These are phyloP conservation scores for Melinaea menophilus DNA, from an alignment of 2,888 invertebrate genomes.

Conservation along the genomic window DNA sequence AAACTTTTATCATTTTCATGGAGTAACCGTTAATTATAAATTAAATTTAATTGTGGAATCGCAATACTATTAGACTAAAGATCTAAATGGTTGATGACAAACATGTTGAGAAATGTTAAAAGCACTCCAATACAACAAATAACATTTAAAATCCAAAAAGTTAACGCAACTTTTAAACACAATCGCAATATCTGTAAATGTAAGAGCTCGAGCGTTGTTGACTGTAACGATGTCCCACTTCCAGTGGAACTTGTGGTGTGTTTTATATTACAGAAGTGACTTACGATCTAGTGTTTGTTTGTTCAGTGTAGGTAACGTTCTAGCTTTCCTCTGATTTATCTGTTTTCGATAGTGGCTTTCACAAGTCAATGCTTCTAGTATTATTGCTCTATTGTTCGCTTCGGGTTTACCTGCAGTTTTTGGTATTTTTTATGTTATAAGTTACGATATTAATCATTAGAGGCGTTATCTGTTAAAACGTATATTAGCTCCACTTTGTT, in stretches of 20 bases:
- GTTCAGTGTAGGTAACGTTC: slow-evolving; percentile 47
- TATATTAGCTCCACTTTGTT: slow-evolving; percentile 72
- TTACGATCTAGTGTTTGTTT: slow-evolving; percentile 48
- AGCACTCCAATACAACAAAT: slow-evolving; percentile 14
- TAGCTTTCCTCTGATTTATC: slow-evolving; percentile 66
- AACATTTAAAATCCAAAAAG: background rate
- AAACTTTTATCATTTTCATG: slow-evolving; percentile 1
- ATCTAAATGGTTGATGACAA: background rate
- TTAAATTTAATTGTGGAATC: background rate
- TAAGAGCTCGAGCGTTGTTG: slow-evolving; percentile 45
- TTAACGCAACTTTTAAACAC: background rate
- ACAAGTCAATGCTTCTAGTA: slow-evolving; percentile 51
- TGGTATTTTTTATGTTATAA: too few species aligned
- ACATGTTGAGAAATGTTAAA: background rate
- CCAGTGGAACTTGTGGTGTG: slow-evolving; percentile 32
- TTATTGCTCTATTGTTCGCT: slow-evolving; percentile 75
- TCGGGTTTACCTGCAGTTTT: slow-evolving; percentile 28
- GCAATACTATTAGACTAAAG: background rate
- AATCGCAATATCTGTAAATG: slow-evolving; percentile 30
- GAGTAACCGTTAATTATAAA: background rate
- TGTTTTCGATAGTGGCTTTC: slow-evolving; percentile 69
- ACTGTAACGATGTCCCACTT: slow-evolving; percentile 37
- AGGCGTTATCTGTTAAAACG: slow-evolving; percentile 42
- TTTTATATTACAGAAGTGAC: slow-evolving; percentile 52
- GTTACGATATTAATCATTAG: slow-evolving; percentile 23